Evolutionary conservation across 2,888 invertebrate genomes (phyloP).

Genomic region (Meloe dianella): DNA sequence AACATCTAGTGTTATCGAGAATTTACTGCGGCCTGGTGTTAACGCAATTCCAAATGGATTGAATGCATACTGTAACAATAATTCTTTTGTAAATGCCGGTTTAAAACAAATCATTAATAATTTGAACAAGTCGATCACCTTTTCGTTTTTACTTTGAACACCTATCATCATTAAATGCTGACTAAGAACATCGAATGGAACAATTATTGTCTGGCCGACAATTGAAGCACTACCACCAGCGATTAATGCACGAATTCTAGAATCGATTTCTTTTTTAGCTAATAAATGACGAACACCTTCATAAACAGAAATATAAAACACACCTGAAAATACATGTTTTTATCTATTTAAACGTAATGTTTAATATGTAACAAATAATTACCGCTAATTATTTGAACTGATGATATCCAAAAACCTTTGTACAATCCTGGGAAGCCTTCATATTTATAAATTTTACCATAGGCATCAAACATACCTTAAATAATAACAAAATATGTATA

Average conservation of each 20-base stretch:
- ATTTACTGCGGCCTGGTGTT: conserved; percentile 66
- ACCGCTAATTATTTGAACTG: conserved; percentile 67
- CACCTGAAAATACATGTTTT: conserved; percentile 70
- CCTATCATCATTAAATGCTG: conserved; percentile 97
- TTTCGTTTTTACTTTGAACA: conserved; percentile 48
- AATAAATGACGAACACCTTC: conserved; percentile 87
- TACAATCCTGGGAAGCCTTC: conserved; percentile 91
- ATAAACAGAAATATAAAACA: conserved; percentile 93
- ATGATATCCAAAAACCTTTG: conserved; percentile 94
- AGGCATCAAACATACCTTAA: conserved; percentile 83
- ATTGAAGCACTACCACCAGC: conserved; percentile 92
- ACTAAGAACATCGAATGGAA: conserved; percentile 95
- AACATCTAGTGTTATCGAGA: conserved; percentile 76
- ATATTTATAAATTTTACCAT: conserved; percentile 79
- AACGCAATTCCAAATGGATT: conserved; percentile 79
- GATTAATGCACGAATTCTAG: conserved; percentile 77
- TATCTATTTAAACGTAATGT: background rate
- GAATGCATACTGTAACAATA: conserved; percentile 58
- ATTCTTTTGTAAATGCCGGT: too few species aligned
- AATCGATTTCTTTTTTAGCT: conserved; percentile 69
- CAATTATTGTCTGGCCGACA: conserved; percentile 93
- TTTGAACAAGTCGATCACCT: conserved; percentile 38
- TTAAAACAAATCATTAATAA: conserved; percentile 16
- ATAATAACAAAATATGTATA: conserved; percentile 19
- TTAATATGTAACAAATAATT: conserved; percentile 27